Evolutionary conservation across 2,113 vertebrate genomes (phyloP).

Genomic region (Lasiurus cinereus): DNA sequence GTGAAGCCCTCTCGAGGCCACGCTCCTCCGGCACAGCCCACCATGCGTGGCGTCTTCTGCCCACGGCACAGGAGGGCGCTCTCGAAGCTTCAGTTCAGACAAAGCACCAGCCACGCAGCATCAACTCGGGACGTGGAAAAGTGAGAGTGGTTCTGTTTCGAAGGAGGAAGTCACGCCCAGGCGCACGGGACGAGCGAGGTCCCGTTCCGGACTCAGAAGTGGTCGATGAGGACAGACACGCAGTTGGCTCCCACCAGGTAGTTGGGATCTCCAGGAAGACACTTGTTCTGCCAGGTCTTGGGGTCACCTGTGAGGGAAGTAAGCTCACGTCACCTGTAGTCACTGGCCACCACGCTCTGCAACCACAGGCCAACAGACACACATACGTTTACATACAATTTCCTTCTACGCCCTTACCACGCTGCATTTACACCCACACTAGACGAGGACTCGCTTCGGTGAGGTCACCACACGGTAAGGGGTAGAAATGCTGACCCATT

Average conservation of each 20-base stretch:
- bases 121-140: conserved; percentile 89
- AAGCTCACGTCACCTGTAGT: conserved; percentile 80
- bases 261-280: conserved; percentile 99
- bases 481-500: too few relatives aligned
- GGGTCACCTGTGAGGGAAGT: conserved; percentile 95
- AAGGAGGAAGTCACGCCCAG: conserved; percentile 84
- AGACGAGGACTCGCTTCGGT: neutral
- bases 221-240: conserved; percentile 99
- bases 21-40: conserved; percentile 76
- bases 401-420: neutral
- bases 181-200: conserved; percentile 93
- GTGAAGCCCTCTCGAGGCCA: conserved; percentile 77
- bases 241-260: conserved; percentile 99
- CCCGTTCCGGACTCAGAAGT: conserved; percentile 96
- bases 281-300: conserved; percentile 99
- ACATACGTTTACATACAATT: neutral
- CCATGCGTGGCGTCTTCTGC: conserved; percentile 89
- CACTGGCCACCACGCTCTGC: neutral
- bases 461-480: neutral
- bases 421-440: neutral
- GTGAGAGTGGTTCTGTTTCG: conserved; percentile 88
- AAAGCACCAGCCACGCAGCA: conserved; percentile 83
- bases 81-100: conserved; percentile 89
- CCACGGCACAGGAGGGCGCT: conserved; percentile 90
- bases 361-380: neutral